These are phyloP conservation scores for Dynastes maya DNA, from an alignment of 2,888 invertebrate species.

Conservation along the genomic window DNA sequence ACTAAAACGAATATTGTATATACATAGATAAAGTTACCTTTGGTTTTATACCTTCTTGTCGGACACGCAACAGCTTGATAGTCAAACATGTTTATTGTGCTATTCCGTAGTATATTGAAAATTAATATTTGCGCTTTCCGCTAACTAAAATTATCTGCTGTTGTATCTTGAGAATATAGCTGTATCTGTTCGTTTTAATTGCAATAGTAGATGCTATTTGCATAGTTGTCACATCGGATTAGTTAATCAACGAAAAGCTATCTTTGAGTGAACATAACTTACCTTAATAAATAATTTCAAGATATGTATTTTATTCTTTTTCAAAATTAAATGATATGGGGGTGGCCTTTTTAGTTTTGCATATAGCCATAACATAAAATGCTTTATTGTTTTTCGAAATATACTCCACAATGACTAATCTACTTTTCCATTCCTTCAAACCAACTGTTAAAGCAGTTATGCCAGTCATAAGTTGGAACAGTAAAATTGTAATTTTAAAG, in stretches of 20 bases:
- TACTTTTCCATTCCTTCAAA: too few species aligned
- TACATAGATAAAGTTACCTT: constrained; percentile 17
- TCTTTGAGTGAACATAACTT: too few species aligned
- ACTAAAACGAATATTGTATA: not conserved
- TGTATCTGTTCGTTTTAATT: not conserved
- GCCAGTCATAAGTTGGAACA: too few species aligned
- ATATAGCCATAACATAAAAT: too few species aligned
- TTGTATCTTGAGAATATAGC: not conserved
- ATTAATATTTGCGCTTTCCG: constrained; percentile 27
- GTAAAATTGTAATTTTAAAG: too few species aligned
- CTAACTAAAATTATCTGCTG: not conserved
- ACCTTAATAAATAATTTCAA: too few species aligned
- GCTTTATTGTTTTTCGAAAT: too few species aligned
- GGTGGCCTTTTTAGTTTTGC: too few species aligned
- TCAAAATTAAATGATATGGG: too few species aligned
- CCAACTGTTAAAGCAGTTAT: too few species aligned
- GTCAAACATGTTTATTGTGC: constrained; percentile 25
- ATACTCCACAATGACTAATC: too few species aligned
- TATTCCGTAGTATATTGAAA: not conserved
- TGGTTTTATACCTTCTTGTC: constrained; percentile 6
- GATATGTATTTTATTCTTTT: too few species aligned
- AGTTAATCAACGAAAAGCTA: not conserved
- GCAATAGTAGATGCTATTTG: not conserved
- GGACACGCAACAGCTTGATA: constrained; percentile 18
- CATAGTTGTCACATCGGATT: not conserved